A percentile compares a stretch with the other conserved stretches of the same genome.
Conservation (phyloP, 92 coral and sea anemone genomes). For the Diadumene lineata region DNA sequence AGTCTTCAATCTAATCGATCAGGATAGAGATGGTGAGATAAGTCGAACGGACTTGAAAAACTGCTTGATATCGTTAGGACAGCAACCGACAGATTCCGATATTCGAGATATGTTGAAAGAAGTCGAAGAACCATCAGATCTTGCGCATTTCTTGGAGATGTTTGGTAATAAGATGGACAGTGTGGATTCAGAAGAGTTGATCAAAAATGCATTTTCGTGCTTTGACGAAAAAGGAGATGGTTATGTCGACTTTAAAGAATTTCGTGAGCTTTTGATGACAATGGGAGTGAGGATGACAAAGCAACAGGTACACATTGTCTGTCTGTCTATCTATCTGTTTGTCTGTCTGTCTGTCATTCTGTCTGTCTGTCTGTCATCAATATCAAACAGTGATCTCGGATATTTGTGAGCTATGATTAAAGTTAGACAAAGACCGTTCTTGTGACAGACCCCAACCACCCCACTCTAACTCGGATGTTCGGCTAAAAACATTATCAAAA, state of each 20-base stretch:
- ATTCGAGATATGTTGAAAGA: constrained; percentile 62
- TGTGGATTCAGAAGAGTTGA: constrained; percentile 62
- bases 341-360: too few relatives aligned
- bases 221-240: constrained; percentile 76
- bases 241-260: constrained; percentile 47
- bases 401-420: too few relatives aligned
- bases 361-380: too few relatives aligned
- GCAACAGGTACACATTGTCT: too few relatives aligned
- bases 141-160: constrained; percentile 60
- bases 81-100: constrained; percentile 54
- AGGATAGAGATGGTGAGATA: constrained; percentile 68
- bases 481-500: too few relatives aligned
- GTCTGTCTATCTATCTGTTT: too few relatives aligned
- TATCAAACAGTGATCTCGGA: too few relatives aligned
- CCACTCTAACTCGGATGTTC: too few relatives aligned
- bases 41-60: constrained; percentile 55
- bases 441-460: neutral
- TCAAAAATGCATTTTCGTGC: constrained; percentile 63
- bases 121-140: constrained; percentile 44
- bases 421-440: neutral
- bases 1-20: constrained; percentile 67
- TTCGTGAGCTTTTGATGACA: constrained; percentile 61
- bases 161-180: constrained; percentile 63
- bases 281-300: constrained; percentile 61
- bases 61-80: constrained; percentile 67